Conservation (phyloP, 2,797 vertebrate genomes). For the Gadopsis marmoratus region DNA sequence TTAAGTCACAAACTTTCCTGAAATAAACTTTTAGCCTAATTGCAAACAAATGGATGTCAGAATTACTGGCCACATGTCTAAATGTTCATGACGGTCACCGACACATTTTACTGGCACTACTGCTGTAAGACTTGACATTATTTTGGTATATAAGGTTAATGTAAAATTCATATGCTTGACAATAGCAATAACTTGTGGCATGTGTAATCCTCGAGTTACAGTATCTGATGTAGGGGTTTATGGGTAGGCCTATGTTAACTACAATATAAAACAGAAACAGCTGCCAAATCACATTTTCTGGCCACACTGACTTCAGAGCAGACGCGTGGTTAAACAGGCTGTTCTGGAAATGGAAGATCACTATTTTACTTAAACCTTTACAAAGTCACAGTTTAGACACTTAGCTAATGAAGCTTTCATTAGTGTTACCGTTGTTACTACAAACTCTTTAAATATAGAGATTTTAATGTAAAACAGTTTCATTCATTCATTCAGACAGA, state of each 20-base stretch:
- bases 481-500: background rate
- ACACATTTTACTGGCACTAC: background rate
- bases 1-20: slow-evolving; percentile 8
- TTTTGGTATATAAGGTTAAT: background rate
- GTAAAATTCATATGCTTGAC: background rate
- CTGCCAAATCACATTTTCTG: slow-evolving; percentile 3
- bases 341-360: slow-evolving; percentile 30
- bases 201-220: background rate
- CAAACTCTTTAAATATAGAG: background rate
- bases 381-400: background rate
- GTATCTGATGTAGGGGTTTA: slow-evolving; percentile 3
- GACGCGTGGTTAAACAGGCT: slow-evolving; percentile 1
- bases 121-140: too few relatives aligned
- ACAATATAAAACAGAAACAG: background rate
- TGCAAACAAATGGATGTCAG: slow-evolving; percentile 31
- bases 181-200: background rate
- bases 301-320: slow-evolving; percentile 15
- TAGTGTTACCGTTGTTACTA: background rate
- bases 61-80: background rate
- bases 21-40: slow-evolving; percentile 17
- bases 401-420: background rate
- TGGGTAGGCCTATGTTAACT: background rate
- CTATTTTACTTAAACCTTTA: background rate
- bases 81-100: background rate
- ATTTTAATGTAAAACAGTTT: background rate